Conservation (phyloP, 2,113 vertebrate species). For the Leptocoma aspasia region DNA sequence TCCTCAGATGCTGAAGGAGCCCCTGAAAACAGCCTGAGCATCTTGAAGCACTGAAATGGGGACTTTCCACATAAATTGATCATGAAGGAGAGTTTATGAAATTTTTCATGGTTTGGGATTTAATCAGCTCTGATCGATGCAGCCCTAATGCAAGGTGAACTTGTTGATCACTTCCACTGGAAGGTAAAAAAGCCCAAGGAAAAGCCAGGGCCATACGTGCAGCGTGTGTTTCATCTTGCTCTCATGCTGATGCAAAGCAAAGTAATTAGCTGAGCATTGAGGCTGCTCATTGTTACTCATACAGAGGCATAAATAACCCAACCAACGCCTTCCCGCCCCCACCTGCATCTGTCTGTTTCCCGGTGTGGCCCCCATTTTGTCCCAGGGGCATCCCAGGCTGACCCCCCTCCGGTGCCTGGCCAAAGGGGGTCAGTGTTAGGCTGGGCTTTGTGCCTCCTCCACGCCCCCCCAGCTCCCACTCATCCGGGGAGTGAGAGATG, state of each 20-base stretch:
- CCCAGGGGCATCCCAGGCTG: neutral
- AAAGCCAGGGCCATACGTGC: fast-evolving
- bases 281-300: conserved; percentile 60
- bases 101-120: conserved; percentile 43
- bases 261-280: conserved; percentile 59
- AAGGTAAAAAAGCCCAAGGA: neutral
- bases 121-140: conserved; percentile 49
- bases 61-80: conserved; percentile 17
- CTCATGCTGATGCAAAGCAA: conserved; percentile 30
- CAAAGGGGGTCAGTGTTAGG: neutral
- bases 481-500: neutral
- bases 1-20: neutral
- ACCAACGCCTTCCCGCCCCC: conserved; percentile 34
- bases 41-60: neutral
- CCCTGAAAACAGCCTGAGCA: neutral
- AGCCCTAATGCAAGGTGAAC: conserved; percentile 41
- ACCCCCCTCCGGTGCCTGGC: fast-evolving
- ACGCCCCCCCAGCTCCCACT: neutral
- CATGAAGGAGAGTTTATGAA: conserved; percentile 26
- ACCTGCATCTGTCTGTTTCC: neutral
- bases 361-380: fast-evolving
- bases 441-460: neutral
- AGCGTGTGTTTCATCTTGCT: neutral
- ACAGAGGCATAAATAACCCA: conserved; percentile 61
- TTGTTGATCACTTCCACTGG: conserved; percentile 18